These are phyloP conservation scores for Dynastes maya DNA, from an alignment of 2,888 invertebrate species.

Conservation along the genomic window DNA sequence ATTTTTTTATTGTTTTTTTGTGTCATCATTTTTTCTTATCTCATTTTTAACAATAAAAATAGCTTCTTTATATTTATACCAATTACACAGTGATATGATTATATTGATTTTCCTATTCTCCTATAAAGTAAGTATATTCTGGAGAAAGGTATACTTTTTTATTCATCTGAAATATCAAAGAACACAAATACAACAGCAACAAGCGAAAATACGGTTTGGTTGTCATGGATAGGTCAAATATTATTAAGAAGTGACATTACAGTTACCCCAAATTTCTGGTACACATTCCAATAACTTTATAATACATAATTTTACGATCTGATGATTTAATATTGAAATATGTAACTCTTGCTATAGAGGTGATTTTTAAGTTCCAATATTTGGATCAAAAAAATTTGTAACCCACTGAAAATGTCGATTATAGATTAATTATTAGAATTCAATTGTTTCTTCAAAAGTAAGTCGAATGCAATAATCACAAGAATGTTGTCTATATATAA, in stretches of 20 bases:
- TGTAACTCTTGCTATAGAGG: too few relatives aligned
- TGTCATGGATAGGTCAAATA: neutral
- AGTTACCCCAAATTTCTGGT: too few relatives aligned
- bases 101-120: conserved; percentile 31
- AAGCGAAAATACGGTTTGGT: conserved; percentile 16
- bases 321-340: too few relatives aligned
- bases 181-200: conserved; percentile 24
- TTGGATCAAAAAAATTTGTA: too few relatives aligned
- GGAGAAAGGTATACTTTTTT: conserved; percentile 3
- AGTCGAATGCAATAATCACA: neutral
- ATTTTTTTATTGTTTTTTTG: conserved; percentile 58
- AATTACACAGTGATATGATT: conserved; percentile 59
- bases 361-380: too few relatives aligned
- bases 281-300: too few relatives aligned
- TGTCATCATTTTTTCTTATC: conserved; percentile 54
- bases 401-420: too few relatives aligned
- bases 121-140: conserved; percentile 10
- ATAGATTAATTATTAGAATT: too few relatives aligned
- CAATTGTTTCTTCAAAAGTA: too few relatives aligned
- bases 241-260: neutral
- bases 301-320: too few relatives aligned
- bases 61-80: conserved; percentile 57
- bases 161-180: conserved; percentile 14
- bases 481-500: conserved; percentile 11
- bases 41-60: conserved; percentile 59